These are phyloP conservation scores for Dasyprocta punctata DNA, from an alignment of 2,113 vertebrate genomes.

Conservation along the genomic window DNA sequence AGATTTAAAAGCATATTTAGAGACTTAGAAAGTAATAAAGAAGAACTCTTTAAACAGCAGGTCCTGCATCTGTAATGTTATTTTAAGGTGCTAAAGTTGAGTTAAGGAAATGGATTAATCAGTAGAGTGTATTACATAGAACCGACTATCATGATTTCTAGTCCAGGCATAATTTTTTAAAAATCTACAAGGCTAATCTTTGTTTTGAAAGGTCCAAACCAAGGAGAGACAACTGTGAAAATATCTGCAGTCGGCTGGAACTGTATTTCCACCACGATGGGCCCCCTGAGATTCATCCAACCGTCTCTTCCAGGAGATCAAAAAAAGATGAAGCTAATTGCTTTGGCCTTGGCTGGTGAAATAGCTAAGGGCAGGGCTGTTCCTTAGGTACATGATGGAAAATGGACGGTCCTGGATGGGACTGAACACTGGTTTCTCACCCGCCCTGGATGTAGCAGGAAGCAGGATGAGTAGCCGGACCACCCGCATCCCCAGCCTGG, in stretches of 20 bases:
- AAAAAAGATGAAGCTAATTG: slow-evolving; percentile 15
- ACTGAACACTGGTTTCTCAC: not conserved
- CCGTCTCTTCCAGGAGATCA: slow-evolving; percentile 12
- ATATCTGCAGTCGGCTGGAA: slow-evolving; percentile 58
- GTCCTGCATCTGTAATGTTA: slow-evolving; percentile 56
- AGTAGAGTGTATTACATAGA: slow-evolving; percentile 60
- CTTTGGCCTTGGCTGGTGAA: not conserved
- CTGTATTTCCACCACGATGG: not conserved
- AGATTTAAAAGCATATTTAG: slow-evolving; percentile 70
- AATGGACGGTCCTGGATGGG: not conserved
- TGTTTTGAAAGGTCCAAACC: not conserved
- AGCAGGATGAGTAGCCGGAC: rapidly evolving
- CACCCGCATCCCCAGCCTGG: not conserved
- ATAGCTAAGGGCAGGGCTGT: not conserved
- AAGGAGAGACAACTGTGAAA: slow-evolving; percentile 45
- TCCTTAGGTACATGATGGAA: not conserved
- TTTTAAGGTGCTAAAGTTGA: slow-evolving; percentile 61
- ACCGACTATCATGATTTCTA: slow-evolving; percentile 30
- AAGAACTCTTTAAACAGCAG: slow-evolving; percentile 54
- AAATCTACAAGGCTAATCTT: slow-evolving; percentile 19
- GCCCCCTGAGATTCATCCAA: not conserved
- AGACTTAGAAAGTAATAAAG: not conserved
- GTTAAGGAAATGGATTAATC: slow-evolving; percentile 60
- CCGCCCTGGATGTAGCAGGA: rapidly evolving
- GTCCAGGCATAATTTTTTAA: not conserved